Conservation (phyloP, 2,113 vertebrate genomes). For the Scomber scombrus region DNA sequence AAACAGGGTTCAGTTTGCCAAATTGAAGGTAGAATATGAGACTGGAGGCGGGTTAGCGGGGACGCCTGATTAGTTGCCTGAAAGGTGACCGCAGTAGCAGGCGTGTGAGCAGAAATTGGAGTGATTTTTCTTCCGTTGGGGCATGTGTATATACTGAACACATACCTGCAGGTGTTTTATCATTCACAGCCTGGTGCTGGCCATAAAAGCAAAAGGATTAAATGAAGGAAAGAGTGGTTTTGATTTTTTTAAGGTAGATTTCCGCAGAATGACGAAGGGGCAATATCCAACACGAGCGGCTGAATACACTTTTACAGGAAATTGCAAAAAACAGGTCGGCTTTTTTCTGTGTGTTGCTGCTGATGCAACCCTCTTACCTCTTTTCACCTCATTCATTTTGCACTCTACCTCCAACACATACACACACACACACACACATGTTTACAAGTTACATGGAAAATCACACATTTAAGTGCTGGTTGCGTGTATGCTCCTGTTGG, state of each 20-base stretch:
- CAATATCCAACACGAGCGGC: conserved; percentile 15
- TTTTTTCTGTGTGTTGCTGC: neutral
- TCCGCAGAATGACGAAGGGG: conserved; percentile 12
- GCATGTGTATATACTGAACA: neutral
- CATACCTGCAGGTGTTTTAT: conserved; percentile 30
- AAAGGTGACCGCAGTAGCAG: neutral
- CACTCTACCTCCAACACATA: too few relatives aligned
- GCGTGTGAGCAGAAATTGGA: conserved; percentile 25
- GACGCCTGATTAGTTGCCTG: conserved; percentile 17
- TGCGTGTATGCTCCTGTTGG: neutral
- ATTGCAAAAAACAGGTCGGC: conserved; percentile 7
- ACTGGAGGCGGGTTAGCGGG: neutral
- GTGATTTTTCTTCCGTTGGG: conserved; percentile 1
- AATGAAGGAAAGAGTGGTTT: neutral
- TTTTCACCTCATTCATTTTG: conserved; percentile 10
- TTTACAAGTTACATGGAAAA: neutral
- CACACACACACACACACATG: neutral
- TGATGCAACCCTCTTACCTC: conserved; percentile 4
- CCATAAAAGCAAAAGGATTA: conserved; percentile 6
- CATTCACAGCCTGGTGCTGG: conserved; percentile 25
- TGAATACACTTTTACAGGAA: conserved; percentile 44
- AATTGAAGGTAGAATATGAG: conserved; percentile 30
- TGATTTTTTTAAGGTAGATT: neutral
- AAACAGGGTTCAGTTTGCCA: conserved; percentile 15
- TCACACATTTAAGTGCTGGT: neutral